phyloP scores from a whole-genome alignment of 2,797 vertebrate species.

The Onychomys leucogaster region DNA sequence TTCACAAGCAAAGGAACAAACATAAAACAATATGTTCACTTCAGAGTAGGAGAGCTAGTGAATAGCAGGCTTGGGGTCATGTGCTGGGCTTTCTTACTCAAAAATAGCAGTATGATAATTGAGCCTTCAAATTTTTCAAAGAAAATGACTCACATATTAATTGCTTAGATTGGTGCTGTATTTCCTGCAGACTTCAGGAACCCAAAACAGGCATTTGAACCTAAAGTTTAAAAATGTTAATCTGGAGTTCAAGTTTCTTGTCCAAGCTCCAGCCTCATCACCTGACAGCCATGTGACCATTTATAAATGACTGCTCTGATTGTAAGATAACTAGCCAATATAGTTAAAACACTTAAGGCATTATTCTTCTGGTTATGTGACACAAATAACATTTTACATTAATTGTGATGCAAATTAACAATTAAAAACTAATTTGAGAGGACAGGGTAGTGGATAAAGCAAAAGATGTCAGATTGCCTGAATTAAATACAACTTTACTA shows the following conservation, averaged over 20 bases:
- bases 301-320: not conserved
- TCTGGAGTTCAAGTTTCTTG: not conserved
- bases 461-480: not conserved
- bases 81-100: not conserved
- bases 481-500: not conserved
- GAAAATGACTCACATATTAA: not conserved
- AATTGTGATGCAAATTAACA: not conserved
- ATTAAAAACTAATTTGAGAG: not conserved
- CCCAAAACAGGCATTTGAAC: not conserved
- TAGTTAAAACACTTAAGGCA: not conserved
- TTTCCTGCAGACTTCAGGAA: not conserved
- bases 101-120: not conserved
- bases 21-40: not conserved
- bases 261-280: not conserved
- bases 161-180: not conserved
- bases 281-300: not conserved
- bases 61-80: not conserved
- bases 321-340: not conserved
- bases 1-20: not conserved
- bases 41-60: not conserved
- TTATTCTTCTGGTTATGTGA: not conserved
- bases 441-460: not conserved
- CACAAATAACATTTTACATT: not conserved
- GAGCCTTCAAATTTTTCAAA: not conserved
- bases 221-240: not conserved